Evolutionary conservation across 2,888 invertebrate genomes (phyloP).

Genomic region (Nomada lathburiana): DNA sequence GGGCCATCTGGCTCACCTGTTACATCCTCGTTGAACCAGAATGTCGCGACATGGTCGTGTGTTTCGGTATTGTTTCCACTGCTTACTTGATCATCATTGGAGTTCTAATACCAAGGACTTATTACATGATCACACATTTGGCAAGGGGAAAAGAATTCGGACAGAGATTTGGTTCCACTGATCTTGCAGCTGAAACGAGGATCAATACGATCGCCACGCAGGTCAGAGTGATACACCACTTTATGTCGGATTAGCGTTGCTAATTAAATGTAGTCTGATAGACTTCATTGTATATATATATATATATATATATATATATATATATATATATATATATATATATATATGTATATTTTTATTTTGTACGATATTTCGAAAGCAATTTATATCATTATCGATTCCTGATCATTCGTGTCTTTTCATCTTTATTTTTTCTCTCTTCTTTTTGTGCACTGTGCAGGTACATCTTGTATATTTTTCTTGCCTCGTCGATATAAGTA

Average conservation of each 20-base stretch:
- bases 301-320: no score
- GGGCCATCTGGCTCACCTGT: slow-evolving; percentile 87
- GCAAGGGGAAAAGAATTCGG: slow-evolving; percentile 85
- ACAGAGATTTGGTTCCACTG: slow-evolving; percentile 73
- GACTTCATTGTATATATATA: neutral
- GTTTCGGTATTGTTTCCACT: slow-evolving; percentile 87
- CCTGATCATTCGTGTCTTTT: neutral
- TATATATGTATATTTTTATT: no score
- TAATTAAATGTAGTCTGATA: neutral
- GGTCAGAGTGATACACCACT: slow-evolving; percentile 67
- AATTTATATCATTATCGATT: no score
- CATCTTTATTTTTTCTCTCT: neutral
- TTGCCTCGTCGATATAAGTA: neutral
- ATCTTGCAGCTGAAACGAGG: slow-evolving; percentile 76
- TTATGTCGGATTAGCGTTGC: neutral
- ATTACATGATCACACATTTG: slow-evolving; percentile 88
- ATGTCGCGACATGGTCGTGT: slow-evolving; percentile 86
- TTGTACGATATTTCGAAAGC: no score
- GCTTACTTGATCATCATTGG: slow-evolving; percentile 87
- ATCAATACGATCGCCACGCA: slow-evolving; percentile 76
- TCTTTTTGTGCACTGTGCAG: neutral
- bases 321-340: neutral
- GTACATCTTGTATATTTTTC: neutral
- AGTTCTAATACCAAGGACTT: slow-evolving; percentile 89
- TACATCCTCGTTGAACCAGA: slow-evolving; percentile 86